phyloP scores from a whole-genome alignment of 2,113 vertebrate species.

The rat (Rattus norvegicus) region GRCr8 NC_086028.1:46245001-46245500 shows the following conservation, averaged over 20 bases:
- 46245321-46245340: rapidly evolving
- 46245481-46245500: not conserved
- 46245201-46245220: rapidly evolving
- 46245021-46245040: conserved; percentile 76
- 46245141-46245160: not conserved
- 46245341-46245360: rapidly evolving
- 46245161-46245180: not conserved
- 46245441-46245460: rapidly evolving
- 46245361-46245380: not conserved
- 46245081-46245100: no score
- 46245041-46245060: not conserved
- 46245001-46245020: conserved; percentile 82
- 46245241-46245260: no score
- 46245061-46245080: no score
- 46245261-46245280: not conserved
- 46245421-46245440: not conserved
- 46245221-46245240: not conserved
- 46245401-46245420: not conserved
- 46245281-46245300: no score
- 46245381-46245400: no score
- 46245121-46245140: not conserved
- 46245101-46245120: no score
- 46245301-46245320: not conserved
- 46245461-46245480: not conserved
- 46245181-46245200: not conserved